Base-by-base conservation (phyloP, 2,888 invertebrate genomes). In the Thymelicus lineola region DNA sequence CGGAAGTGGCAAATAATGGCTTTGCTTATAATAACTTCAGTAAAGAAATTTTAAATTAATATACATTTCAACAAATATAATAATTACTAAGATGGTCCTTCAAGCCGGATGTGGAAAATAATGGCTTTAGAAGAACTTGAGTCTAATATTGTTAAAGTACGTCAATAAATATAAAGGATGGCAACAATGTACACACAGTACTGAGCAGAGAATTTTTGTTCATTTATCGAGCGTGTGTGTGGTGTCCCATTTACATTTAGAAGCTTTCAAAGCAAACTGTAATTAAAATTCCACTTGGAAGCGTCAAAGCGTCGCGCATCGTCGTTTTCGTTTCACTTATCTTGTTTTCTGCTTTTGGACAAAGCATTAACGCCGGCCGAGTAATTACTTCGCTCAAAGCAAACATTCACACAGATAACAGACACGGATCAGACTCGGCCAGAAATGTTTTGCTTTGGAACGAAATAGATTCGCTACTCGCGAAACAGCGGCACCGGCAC, bases 361-460 rank as follows among this genome's bases (percentile, higher is more conserved):
- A 70, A 70, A 70, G 64, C 59, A 63, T 63, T 58, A 64, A 63
- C 58, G 70, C n/a, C 50, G 50, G 59, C 64, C 70, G 59, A 45
- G 64, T 60, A 64, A 70, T 70, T 70, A 70, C 63, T 59, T 63
- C 58, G 64, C 64, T 70, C 69, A 65, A 64, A 70, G 70, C 64
- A 65, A 70, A 70, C 64, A 70, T 70, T 65, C 50, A 46, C 15
- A 42, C 35, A 62, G 59, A 64, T 64, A 70, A 70, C 64, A 65
- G 53, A 70, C 64, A 53, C 53, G 53, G 35, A 60, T 58, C 64
- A 64, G 70, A 70, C 70, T 48, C 57, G 20, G 69, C 36, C 58
- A 28, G 38, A 64, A 63, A 70, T 70, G 64, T 65, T 70, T 65
- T 46, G 58, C 53, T 65, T 59, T 50, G 63, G 45, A 59, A 59